Percentiles rank a stretch among this genome's conserved stretches.
Evolutionary conservation across 2,888 invertebrate genomes (phyloP).

Genomic region (Dromius quadrimaculatus): DNA sequence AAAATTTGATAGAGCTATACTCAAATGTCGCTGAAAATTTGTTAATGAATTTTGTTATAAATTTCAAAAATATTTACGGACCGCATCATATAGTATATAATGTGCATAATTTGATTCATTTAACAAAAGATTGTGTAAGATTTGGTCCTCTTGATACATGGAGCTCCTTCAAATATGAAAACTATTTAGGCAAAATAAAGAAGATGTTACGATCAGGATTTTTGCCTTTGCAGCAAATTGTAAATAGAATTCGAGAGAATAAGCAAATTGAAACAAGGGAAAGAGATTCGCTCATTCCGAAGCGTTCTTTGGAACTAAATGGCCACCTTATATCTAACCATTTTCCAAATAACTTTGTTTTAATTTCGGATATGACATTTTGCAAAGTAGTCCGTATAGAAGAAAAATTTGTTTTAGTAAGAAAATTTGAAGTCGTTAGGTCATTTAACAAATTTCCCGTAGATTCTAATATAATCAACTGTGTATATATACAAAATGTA

Average conservation of each 20-base stretch:
- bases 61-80: constrained; percentile 49
- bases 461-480: no score
- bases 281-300: not conserved
- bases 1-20: not conserved
- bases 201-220: not conserved
- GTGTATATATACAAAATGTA: no score
- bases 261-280: not conserved
- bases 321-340: not conserved
- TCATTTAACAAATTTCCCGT: no score
- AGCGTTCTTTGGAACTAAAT: not conserved
- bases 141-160: not conserved
- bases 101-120: constrained; percentile 49
- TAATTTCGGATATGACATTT: not conserved
- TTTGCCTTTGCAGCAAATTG: not conserved
- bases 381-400: no score
- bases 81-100: constrained; percentile 52
- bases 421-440: no score
- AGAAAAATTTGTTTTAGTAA: no score
- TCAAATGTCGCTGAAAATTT: not conserved
- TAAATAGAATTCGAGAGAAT: not conserved
- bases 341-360: not conserved
- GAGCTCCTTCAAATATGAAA: not conserved
- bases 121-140: constrained; percentile 37
- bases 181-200: constrained; percentile 1
- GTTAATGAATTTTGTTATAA: constrained; percentile 40